A percentile compares a stretch with the other conserved stretches of the same genome.
phyloP scores from a whole-genome alignment of 2,888 invertebrate species.

The Tuberolachnus salignus region DNA sequence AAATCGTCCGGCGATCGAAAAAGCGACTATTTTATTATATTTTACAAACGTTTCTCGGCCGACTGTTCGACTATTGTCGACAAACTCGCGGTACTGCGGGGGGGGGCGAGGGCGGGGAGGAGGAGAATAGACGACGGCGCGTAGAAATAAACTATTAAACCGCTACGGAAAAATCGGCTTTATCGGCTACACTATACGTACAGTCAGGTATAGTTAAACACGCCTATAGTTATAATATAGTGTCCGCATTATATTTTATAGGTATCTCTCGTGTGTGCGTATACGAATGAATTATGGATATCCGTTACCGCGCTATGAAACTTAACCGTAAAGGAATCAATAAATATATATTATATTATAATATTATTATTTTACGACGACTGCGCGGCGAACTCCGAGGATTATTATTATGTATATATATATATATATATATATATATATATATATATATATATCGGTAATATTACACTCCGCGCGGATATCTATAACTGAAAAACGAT shows the following conservation, averaged over 20 bases:
- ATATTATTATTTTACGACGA: no score
- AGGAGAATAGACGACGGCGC: no score
- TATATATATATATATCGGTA: background rate
- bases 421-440: no score
- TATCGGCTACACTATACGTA: background rate
- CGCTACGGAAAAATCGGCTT: constrained; percentile 1
- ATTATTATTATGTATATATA: constrained; percentile 19
- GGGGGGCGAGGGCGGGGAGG: background rate
- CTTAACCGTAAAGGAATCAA: constrained; percentile 30
- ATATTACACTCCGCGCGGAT: background rate
- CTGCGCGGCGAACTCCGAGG: no score
- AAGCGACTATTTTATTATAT: no score
- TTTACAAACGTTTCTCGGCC: no score
- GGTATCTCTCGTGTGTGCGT: no score
- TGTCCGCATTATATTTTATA: background rate
- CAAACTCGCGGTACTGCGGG: background rate
- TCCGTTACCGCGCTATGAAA: constrained; percentile 29
- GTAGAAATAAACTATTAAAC: constrained; percentile 15
- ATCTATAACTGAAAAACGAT: constrained; percentile 14
- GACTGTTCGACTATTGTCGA: no score
- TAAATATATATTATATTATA: background rate
- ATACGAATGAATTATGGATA: constrained; percentile 21
- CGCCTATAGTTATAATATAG: background rate
- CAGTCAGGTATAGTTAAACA: no score
- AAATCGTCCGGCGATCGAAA: no score